These are phyloP conservation scores for Drosophila obscura DNA, from an alignment of 1,140 invertebrate genomes.

Conservation along the genomic window DNA sequence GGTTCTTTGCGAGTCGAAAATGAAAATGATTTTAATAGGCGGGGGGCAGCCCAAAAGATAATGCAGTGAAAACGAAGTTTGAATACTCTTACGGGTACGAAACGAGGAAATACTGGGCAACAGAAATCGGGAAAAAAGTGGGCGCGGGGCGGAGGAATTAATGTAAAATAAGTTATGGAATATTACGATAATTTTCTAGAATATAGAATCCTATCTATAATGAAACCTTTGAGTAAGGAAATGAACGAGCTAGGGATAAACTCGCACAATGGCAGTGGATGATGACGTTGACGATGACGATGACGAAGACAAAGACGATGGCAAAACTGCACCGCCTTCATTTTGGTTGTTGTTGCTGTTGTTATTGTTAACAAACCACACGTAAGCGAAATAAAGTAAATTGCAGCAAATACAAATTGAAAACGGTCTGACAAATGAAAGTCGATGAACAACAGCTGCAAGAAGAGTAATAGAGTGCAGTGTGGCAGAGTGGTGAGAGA, in stretches of 20 bases:
- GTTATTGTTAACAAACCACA: slow-evolving; percentile 48
- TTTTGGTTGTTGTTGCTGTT: slow-evolving; percentile 7
- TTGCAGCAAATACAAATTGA: slow-evolving; percentile 53
- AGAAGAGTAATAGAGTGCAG: slow-evolving; percentile 24
- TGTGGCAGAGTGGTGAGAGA: not conserved
- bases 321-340: slow-evolving; percentile 14
- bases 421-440: slow-evolving; percentile 56
- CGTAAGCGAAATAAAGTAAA: slow-evolving; percentile 52
- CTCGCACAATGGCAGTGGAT: not conserved
- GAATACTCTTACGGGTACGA: not conserved
- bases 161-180: no score
- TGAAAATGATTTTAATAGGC: slow-evolving; percentile 3
- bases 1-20: slow-evolving; percentile 5
- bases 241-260: no score
- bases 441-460: slow-evolving; percentile 42
- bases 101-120: no score
- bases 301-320: slow-evolving; percentile 23
- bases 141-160: no score
- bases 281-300: slow-evolving; percentile 13
- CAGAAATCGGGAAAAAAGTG: no score
- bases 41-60: not conserved
- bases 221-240: no score
- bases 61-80: not conserved
- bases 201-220: no score
- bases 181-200: no score